Evolutionary conservation across 2,113 vertebrate species (phyloP), one percentile per base, ranked within the genome.

Genomic region (Chloropsis cyanopogon): DNA sequence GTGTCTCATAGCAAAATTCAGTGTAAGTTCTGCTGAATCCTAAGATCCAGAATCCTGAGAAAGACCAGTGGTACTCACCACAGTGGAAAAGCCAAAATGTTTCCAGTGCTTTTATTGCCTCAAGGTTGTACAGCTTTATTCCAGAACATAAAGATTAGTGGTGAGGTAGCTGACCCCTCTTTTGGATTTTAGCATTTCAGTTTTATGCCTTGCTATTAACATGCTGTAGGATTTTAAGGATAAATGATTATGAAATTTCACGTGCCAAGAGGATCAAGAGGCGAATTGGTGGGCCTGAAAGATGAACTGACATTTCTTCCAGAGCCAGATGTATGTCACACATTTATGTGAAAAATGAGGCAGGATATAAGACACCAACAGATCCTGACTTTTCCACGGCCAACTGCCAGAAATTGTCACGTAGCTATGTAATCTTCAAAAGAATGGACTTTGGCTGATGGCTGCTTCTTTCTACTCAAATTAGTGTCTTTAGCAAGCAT

Each of bases 401-500:
- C 82, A 77, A 64, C 60, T 94, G 94, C 91, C 94, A 96, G 90
- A 29, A 88, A n/a, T 96, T 93, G 96, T 97, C 96, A 96, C 79
- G 71, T 94, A 96, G 87, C 87, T 92, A 19, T 78, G 22, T 82
- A 93, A 96, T 96, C 94, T 97, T 97, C 95, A 97, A 96, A 96
- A 95, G 93, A 10, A 57, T 81, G 88, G 90, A 94, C 95, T 83
- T 92, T 83, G 90, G 95, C 92, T 88, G 87, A 41, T 96, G 85
- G 86, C 93, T 86, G 26, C 31, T 78, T 93, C 76, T 87, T 92
- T 97, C 93, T 94, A 15, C 81, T 94, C 69, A 86, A 66, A 77
- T 93, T 86, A 82, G 63, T 28, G 83, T 94, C 89, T 96, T 93
- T 85, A 89, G 90, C 63, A 85, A 84, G 81, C 86, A 87, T 88